phyloP scores from a whole-genome alignment of 1,140 invertebrate species.

The Stratiolaelaps scimitus region DNA sequence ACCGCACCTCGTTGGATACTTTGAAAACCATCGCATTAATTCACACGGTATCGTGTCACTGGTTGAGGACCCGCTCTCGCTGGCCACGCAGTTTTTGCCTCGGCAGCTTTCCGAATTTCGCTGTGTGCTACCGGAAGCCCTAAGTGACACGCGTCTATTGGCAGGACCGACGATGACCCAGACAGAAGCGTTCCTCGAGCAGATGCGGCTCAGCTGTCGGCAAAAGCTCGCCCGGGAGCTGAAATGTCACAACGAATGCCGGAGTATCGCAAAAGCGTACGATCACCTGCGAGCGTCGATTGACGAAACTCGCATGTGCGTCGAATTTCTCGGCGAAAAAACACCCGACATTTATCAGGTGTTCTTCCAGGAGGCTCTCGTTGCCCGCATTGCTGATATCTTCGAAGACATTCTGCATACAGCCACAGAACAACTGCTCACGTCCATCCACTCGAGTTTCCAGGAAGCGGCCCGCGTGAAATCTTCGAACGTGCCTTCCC shows the following conservation, averaged over 20 bases:
- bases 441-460: constrained; percentile 15
- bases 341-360: not conserved
- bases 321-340: not conserved
- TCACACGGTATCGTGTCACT: constrained; percentile 9
- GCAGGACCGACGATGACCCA: not conserved
- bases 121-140: not conserved
- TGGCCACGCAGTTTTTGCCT: not conserved
- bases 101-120: constrained; percentile 5
- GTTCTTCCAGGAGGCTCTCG: constrained; percentile 21
- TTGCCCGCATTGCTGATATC: constrained; percentile 10
- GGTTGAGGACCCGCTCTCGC: constrained; percentile 12
- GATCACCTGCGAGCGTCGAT: constrained; percentile 12
- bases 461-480: constrained; percentile 3
- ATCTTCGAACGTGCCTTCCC: constrained; percentile 7
- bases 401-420: constrained; percentile 12
- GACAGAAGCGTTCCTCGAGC: constrained; percentile 3
- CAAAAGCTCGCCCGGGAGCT: constrained; percentile 7
- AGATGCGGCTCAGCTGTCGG: constrained; percentile 6
- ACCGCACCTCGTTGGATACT: not conserved
- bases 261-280: constrained; percentile 12
- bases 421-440: constrained; percentile 7
- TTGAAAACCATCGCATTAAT: constrained; percentile 10
- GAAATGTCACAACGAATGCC: constrained; percentile 16
- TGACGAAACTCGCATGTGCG: not conserved
- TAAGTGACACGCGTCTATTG: not conserved